Base-by-base conservation (phyloP, 1,140 invertebrate genomes). In the Galleria mellonella region DNA sequence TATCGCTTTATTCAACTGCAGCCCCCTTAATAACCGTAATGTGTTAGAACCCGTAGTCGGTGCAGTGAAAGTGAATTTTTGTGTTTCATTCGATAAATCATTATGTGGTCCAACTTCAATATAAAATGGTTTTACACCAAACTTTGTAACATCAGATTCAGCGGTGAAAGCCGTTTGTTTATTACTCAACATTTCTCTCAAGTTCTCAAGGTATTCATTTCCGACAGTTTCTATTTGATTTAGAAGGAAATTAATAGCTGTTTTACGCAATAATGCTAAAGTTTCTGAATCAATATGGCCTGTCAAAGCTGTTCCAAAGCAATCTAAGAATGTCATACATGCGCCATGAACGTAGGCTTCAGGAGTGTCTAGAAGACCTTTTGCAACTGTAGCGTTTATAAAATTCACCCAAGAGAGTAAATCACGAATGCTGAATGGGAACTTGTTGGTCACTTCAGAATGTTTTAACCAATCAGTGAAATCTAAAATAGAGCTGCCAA, bases 391-490 rank as follows among this genome's bases (percentile, higher is more conserved):
- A 32, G 79, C 81, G 66, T 96, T 97, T 40, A 99, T 94, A 70
- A 99, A 98, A 53, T 94, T 87, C 0, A 97, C 93, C 96, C 97
- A 98, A 0, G 94, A 93, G 12, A 99, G 83, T 39, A 99, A 89
- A 78, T 99, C 98, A 68, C 98, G 89, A 33, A 99, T 94, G 58
- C 95, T 99, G 11, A 97, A 89, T n/a, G 90, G 90, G 49, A 94
- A 92, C 67, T 90, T 92, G 35, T 92, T 94, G 1, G 93, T 93
- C 38, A 95, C 83, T 55, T 96, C 92, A 3, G 89, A 91, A 10
- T 67, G 87, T 44, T 87, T 88, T 51, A 97, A 91, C 93, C 93
- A 97, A 10, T 92, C 84, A 0, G 95, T 84, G 77, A 98, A 98
- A 35, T 93, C 88, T 51, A 96, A 85, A 53, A 98, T 93, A 12